Conservation (phyloP, 2,888 invertebrate species). For the Linyphia triangularis region DNA sequence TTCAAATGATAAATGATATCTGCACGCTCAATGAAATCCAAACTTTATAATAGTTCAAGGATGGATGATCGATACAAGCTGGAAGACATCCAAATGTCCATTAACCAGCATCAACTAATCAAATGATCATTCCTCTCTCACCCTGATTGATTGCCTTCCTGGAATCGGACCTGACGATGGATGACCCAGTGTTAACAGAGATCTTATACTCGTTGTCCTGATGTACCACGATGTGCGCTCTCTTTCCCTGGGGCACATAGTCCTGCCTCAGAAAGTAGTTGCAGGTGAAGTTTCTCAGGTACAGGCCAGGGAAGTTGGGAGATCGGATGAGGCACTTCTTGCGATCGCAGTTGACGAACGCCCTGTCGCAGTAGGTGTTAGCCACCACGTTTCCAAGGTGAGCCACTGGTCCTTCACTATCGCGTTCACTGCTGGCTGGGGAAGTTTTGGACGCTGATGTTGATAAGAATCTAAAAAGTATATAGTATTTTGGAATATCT, state of each 20-base stretch:
- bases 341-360: slow-evolving; percentile 88
- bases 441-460: background rate
- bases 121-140: too few relatives aligned
- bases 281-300: slow-evolving; percentile 93
- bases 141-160: slow-evolving; percentile 65
- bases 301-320: slow-evolving; percentile 92
- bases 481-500: too few relatives aligned
- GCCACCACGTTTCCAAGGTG: slow-evolving; percentile 80
- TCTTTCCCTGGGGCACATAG: slow-evolving; percentile 88
- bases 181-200: slow-evolving; percentile 83
- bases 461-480: slow-evolving; percentile 64
- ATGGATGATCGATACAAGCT: too few relatives aligned
- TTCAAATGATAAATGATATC: too few relatives aligned
- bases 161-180: slow-evolving; percentile 65
- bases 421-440: slow-evolving; percentile 82
- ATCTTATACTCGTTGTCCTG: slow-evolving; percentile 88
- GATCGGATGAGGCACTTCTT: slow-evolving; percentile 88
- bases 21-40: too few relatives aligned
- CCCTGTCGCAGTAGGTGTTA: slow-evolving; percentile 84
- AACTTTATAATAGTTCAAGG: too few relatives aligned
- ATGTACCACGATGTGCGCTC: slow-evolving; percentile 87
- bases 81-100: too few relatives aligned
- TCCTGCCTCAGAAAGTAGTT: slow-evolving; percentile 86
- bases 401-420: slow-evolving; percentile 83
- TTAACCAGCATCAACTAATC: too few relatives aligned